These are phyloP conservation scores for Pterophyllum scalare DNA, from an alignment of 2,113 vertebrate genomes.

Conservation along the genomic window DNA sequence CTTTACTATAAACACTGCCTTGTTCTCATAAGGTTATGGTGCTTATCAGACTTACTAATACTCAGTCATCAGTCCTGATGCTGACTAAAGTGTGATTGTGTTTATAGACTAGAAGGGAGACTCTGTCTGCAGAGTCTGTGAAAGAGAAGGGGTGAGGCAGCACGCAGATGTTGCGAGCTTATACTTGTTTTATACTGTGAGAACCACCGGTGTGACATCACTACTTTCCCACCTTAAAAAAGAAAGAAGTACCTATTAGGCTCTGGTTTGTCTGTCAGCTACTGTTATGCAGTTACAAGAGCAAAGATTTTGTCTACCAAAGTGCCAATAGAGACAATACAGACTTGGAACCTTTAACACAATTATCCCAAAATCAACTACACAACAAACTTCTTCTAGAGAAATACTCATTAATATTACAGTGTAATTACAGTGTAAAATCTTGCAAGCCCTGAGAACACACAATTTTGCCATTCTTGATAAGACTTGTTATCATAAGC, in stretches of 20 bases:
- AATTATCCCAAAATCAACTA: neutral
- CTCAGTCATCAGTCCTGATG: constrained; percentile 64
- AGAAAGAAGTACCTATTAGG: neutral
- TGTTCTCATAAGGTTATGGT: constrained; percentile 24
- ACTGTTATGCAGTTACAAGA: neutral
- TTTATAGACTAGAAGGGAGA: constrained; percentile 49
- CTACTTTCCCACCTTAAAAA: constrained; percentile 63
- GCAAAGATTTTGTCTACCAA: constrained; percentile 17
- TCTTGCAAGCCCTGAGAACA: neutral
- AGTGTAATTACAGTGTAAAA: neutral
- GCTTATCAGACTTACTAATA: constrained; percentile 47
- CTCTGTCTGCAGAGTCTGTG: constrained; percentile 22
- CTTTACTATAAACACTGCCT: constrained; percentile 50
- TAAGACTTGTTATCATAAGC: neutral
- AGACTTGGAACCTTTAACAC: neutral
- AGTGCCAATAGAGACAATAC: neutral
- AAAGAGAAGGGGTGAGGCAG: constrained; percentile 35
- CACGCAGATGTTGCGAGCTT: constrained; percentile 24
- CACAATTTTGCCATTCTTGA: neutral
- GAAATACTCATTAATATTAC: neutral
- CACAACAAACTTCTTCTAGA: neutral
- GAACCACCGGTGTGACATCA: constrained; percentile 55
- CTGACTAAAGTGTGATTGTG: constrained; percentile 64
- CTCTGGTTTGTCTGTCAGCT: constrained; percentile 24
- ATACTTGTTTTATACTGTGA: constrained; percentile 37